Evolutionary conservation across 2,797 vertebrate genomes (phyloP).

Genomic region (Urophycis tenuis): DNA sequence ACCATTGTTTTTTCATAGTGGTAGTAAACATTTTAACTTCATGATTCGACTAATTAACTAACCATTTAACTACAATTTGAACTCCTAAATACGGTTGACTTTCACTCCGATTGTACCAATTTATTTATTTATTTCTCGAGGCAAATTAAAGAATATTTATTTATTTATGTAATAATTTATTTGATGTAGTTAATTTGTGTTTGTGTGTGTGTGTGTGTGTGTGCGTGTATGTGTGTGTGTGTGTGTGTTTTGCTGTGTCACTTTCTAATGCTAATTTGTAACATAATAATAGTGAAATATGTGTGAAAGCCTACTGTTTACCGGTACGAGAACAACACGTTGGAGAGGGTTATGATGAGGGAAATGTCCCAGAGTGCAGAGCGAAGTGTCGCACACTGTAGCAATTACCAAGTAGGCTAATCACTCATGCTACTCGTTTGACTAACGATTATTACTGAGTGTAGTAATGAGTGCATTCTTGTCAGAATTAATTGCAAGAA

Average conservation of each 20-base stretch:
- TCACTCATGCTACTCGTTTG: background rate
- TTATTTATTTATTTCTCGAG: background rate
- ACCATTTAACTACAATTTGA: background rate
- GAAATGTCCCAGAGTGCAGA: background rate
- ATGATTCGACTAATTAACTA: too few species aligned
- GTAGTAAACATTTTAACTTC: background rate
- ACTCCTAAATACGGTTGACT: background rate
- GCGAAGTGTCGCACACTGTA: background rate
- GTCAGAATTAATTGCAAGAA: conserved; percentile 21
- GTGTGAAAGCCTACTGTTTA: background rate
- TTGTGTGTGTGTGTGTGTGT: background rate
- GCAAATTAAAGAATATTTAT: background rate
- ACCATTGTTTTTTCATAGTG: background rate
- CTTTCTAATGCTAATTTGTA: background rate
- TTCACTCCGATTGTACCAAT: background rate
- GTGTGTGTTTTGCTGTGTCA: background rate
- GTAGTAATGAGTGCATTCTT: conserved; percentile 12
- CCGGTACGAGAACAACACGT: background rate
- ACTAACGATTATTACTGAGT: conserved; percentile 8
- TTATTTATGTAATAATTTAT: background rate
- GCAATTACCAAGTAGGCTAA: background rate
- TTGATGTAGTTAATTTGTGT: background rate
- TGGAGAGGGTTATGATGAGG: background rate
- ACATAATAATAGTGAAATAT: background rate
- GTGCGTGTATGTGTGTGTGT: background rate